These are phyloP conservation scores for Desmodus rotundus DNA, from an alignment of 2,113 vertebrate genomes.

Conservation along the genomic window DNA sequence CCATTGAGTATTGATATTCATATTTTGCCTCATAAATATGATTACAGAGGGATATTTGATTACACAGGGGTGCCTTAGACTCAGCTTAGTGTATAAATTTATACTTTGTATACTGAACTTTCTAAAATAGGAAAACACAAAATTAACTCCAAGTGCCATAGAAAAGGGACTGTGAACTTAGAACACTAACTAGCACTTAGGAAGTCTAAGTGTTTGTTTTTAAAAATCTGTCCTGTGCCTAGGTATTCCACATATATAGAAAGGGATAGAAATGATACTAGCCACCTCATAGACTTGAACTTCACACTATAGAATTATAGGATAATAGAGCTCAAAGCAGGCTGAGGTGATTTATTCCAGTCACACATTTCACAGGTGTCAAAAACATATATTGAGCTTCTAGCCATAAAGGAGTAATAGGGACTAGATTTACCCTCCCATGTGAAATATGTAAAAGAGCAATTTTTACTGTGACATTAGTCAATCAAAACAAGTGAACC, in stretches of 20 bases:
- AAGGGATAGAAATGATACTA: not conserved
- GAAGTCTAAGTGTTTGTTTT: conserved; percentile 16
- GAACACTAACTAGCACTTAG: conserved; percentile 13
- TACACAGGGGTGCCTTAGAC: not conserved
- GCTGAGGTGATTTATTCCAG: not conserved
- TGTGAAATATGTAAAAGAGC: not conserved
- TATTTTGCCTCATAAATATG: not conserved
- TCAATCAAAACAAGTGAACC: not conserved
- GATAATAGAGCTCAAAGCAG: not conserved
- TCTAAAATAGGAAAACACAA: conserved; percentile 27
- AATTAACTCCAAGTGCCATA: not conserved
- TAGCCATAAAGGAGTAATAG: not conserved
- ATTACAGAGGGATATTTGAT: conserved; percentile 3
- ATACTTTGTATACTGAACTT: not conserved
- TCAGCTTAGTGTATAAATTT: not conserved
- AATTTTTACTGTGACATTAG: not conserved
- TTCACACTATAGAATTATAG: not conserved
- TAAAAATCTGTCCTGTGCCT: not conserved
- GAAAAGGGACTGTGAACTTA: not conserved
- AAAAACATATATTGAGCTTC: not conserved
- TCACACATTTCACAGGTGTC: not conserved
- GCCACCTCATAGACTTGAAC: not conserved
- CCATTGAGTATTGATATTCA: not conserved
- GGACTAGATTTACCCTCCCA: not conserved
- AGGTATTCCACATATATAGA: not conserved